These are phyloP conservation scores for Ophthalmolycus amberensis DNA, from an alignment of 2,113 vertebrate genomes.

Conservation along the genomic window DNA sequence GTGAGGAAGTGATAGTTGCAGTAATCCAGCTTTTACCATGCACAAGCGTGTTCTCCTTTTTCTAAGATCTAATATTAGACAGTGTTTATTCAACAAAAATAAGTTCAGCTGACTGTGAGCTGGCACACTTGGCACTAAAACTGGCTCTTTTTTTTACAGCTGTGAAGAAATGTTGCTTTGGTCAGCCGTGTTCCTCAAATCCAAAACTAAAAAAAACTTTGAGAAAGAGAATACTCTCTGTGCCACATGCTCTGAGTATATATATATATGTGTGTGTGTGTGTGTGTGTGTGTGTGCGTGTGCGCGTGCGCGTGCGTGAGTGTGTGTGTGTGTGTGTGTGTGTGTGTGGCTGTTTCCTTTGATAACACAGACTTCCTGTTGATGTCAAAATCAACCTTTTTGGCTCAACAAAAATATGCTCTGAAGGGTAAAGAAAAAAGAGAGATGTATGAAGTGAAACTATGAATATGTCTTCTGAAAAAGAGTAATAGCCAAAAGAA, in stretches of 20 bases:
- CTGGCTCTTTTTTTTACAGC: constrained; percentile 7
- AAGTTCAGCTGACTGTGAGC: constrained; percentile 73
- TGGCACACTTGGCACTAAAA: constrained; percentile 41
- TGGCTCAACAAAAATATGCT: constrained; percentile 6
- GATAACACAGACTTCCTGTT: constrained; percentile 68
- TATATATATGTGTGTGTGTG: neutral
- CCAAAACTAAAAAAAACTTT: neutral
- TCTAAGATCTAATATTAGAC: constrained; percentile 52
- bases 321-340: neutral
- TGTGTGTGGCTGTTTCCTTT: constrained; percentile 46
- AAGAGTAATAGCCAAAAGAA: neutral
- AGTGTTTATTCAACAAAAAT: constrained; percentile 8
- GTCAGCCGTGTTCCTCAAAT: constrained; percentile 43
- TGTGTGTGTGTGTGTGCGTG: neutral
- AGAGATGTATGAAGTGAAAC: neutral
- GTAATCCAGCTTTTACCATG: neutral
- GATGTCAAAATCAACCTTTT: constrained; percentile 40
- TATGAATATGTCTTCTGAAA: neutral
- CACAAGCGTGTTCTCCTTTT: constrained; percentile 30
- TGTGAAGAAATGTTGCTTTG: constrained; percentile 26
- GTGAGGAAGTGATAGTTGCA: neutral
- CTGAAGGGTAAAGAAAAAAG: neutral
- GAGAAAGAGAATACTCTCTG: neutral
- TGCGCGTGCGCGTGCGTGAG: neutral
- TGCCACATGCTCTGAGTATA: neutral